These are phyloP conservation scores for Ataeniobius toweri DNA, from an alignment of 2,797 vertebrate species.

Conservation along the genomic window DNA sequence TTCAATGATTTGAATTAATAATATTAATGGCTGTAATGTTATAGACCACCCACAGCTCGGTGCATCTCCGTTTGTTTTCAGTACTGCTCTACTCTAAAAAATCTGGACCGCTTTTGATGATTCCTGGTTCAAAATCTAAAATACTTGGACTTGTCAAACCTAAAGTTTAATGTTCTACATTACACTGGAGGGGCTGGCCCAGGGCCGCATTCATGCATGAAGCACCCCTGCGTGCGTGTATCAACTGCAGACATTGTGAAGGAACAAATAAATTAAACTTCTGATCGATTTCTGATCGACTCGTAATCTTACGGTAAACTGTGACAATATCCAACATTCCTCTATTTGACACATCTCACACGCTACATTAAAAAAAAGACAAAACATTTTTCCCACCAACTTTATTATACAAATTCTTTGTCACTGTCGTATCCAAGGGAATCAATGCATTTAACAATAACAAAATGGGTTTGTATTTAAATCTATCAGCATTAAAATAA, in stretches of 20 bases:
- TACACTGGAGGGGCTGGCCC: too few species aligned
- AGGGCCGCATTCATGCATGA: neutral
- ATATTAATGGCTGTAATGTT: too few species aligned
- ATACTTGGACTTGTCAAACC: neutral
- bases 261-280: neutral
- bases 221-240: neutral
- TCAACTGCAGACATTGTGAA: neutral
- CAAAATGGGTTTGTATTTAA: constrained; percentile 61
- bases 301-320: neutral
- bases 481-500: constrained; percentile 72
- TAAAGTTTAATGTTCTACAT: neutral
- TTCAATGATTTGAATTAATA: too few species aligned
- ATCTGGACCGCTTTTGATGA: too few species aligned
- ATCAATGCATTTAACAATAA: constrained; percentile 72
- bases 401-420: constrained; percentile 85
- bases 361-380: constrained; percentile 37
- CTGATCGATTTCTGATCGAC: too few species aligned
- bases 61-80: neutral
- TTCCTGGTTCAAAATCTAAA: too few species aligned
- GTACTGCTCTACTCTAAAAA: neutral
- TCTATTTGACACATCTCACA: constrained; percentile 1
- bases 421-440: constrained; percentile 78
- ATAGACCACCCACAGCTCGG: too few species aligned
- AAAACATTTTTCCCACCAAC: constrained; percentile 72
- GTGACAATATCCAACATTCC: neutral